phyloP scores from a whole-genome alignment of 1,140 invertebrate species.

The Whitmania pigra region DNA sequence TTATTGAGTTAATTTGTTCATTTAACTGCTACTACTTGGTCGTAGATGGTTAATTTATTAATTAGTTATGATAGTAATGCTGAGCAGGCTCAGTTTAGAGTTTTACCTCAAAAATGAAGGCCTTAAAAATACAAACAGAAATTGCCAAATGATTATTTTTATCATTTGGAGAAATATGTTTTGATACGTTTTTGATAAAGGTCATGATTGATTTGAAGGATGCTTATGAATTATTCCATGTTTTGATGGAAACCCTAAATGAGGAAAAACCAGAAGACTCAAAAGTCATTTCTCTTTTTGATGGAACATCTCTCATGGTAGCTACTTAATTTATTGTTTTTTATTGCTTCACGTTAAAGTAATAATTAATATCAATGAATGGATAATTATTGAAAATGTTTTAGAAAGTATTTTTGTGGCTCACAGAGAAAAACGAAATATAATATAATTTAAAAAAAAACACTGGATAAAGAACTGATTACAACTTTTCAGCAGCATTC shows the following conservation, averaged over 20 bases:
- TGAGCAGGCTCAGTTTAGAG: no score
- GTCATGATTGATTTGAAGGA: constrained; percentile 46
- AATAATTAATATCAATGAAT: no score
- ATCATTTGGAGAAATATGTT: constrained; percentile 11
- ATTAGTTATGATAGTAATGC: no score
- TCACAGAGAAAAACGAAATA: no score
- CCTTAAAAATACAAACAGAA: neutral
- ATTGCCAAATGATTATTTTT: neutral
- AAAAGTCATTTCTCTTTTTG: constrained; percentile 38
- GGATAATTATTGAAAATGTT: no score
- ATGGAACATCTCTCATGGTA: constrained; percentile 34
- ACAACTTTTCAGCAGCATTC: no score
- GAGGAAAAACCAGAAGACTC: constrained; percentile 55
- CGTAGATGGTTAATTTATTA: no score
- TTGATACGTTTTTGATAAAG: constrained; percentile 13
- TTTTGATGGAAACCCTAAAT: constrained; percentile 68
- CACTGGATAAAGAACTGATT: no score
- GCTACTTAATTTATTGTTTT: constrained; percentile 23
- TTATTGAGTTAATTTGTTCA: neutral
- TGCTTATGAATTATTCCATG: constrained; percentile 77
- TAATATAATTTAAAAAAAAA: no score
- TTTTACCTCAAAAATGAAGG: no score
- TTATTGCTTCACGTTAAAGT: neutral
- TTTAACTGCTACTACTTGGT: no score
- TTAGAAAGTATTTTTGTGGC: no score